phyloP scores from a whole-genome alignment of 2,797 vertebrate genomes.

The Thamnophis elegans region DNA sequence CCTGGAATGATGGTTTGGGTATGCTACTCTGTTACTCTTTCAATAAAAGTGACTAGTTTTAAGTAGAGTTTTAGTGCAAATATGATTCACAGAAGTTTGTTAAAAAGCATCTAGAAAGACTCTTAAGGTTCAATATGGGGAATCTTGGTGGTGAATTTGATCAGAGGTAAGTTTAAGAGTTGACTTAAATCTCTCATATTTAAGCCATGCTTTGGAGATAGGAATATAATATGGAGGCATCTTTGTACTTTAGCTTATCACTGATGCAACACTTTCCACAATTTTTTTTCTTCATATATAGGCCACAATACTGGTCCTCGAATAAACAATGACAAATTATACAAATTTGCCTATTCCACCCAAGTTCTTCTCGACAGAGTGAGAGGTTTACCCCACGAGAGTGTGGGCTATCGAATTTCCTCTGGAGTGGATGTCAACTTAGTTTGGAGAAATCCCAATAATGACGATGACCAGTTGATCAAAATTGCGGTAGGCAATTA shows the following conservation, averaged over 20 bases:
- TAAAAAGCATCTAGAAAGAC: neutral
- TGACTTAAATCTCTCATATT: neutral
- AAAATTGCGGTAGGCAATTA: conserved; percentile 77
- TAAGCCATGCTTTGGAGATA: neutral
- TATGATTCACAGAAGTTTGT: neutral
- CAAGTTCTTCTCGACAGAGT: conserved; percentile 82
- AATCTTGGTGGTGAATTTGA: neutral
- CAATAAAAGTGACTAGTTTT: neutral
- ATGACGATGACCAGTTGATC: conserved; percentile 87
- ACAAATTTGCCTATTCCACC: conserved; percentile 86
- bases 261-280: neutral
- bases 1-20: neutral
- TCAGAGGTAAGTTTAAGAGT: neutral
- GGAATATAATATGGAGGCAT: neutral
- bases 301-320: conserved; percentile 82
- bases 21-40: neutral
- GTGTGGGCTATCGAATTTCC: conserved; percentile 82
- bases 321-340: conserved; percentile 87
- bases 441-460: conserved; percentile 88
- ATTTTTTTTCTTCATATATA: conserved; percentile 49
- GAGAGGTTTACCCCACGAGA: conserved; percentile 74
- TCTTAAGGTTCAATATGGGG: neutral
- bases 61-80: neutral
- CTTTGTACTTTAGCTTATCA: neutral
- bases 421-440: conserved; percentile 82